Base-by-base conservation (phyloP, 1,140 invertebrate genomes). In the Diorhabda sublineata region DNA sequence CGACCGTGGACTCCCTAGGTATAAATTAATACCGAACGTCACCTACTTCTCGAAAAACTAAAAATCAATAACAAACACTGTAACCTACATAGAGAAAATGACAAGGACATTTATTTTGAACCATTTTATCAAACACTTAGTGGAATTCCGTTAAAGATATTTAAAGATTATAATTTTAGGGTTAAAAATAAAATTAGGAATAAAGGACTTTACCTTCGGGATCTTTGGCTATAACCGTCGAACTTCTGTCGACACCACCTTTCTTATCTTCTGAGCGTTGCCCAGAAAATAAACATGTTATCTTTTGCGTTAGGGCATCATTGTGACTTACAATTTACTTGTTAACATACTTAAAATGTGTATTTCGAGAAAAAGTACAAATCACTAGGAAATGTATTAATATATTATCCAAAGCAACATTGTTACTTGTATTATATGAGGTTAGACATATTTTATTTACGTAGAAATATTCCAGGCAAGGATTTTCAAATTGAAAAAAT, bases 201-300 rank as follows among this genome's bases (percentile, higher is more conserved):
- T 67, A 64, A 70, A 68, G 52, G 68, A 56, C 60, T 68, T 90
- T 92, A 88, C 92, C 93, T 91, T 93, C 91, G 77, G 92, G 91
- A 80, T 96, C 93, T 90, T 95, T 94, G 82, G 92, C 93, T 85
- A 96, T 95, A 80, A 96, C 93, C 79, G 93, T 96, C 83, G 92
- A 93, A 83, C 92, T 93, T 83, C 93, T 90, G 86, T 96, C 93
- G 84, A 95, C 93, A 80, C 90, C 91, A 84, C 87, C 88, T 84
- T 94, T 94, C 87, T 93, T 93, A 86, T 94, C 92, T 87, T 94
- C 89, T 90, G 78, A 82, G 77, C 76, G 77, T 71, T 72, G 79
- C 78, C 81, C 80, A 81, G 79, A 81, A 82, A 74, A 81, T 73
- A 81, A 80, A 81, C 63, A 76, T 70, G 78, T 79, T 77, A 78